A percentile compares a stretch with the other conserved stretches of the same genome.
phyloP scores from a whole-genome alignment of 2,113 vertebrate genomes.

The Irena cyanogastra region DNA sequence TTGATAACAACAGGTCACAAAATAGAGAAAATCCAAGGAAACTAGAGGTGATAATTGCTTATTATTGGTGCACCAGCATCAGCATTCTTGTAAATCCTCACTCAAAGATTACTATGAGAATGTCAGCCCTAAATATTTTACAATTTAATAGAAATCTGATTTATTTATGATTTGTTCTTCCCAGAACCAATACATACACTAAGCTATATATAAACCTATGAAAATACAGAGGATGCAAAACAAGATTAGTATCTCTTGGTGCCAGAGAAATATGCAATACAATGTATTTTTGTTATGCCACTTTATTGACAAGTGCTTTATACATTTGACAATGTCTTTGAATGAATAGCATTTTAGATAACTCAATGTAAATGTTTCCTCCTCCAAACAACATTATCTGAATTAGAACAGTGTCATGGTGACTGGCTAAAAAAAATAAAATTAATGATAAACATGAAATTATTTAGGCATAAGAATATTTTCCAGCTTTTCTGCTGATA shows the following conservation, averaged over 20 bases:
- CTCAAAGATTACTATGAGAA: background rate
- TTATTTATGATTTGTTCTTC: conserved; percentile 29
- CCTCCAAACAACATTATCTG: conserved; percentile 50
- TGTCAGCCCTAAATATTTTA: background rate
- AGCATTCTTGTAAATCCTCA: background rate
- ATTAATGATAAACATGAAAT: conserved; percentile 48
- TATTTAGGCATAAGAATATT: conserved; percentile 60
- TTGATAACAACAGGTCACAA: conserved; percentile 18
- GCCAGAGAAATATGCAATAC: background rate
- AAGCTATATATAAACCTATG: background rate
- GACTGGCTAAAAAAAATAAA: conserved; percentile 55
- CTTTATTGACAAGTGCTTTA: background rate
- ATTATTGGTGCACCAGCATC: background rate
- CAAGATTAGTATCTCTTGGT: background rate
- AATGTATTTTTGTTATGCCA: background rate
- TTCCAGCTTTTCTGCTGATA: conserved; percentile 71
- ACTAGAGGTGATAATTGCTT: background rate
- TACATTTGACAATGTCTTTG: background rate
- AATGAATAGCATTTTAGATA: conserved; percentile 13
- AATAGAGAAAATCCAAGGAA: background rate
- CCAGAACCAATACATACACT: background rate
- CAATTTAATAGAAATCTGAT: background rate
- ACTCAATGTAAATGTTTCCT: conserved; percentile 25
- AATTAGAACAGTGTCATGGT: conserved; percentile 59
- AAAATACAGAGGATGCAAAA: background rate